Percentiles rank a stretch among this genome's conserved stretches.
Conservation (phyloP, 2,113 vertebrate species). For the human region GRCh38 chr3:110004001-110004500, state of each 20-base stretch:
- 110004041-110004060: not conserved
- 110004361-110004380: not conserved
- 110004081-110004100: not conserved
- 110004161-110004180: not conserved
- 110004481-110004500: constrained; percentile 32
- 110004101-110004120: not conserved
- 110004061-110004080: not conserved
- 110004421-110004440: constrained; percentile 7
- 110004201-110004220: constrained; percentile 6
- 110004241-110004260: constrained; percentile 51
- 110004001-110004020: not conserved
- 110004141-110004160: not conserved
- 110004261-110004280: constrained; percentile 52
- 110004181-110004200: not conserved
- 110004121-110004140: not conserved
- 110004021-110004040: not conserved
- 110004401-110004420: constrained; percentile 19
- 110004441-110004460: not conserved
- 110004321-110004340: constrained; percentile 50
- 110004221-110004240: not conserved
- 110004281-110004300: constrained; percentile 71
- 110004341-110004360: constrained; percentile 59
- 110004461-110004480: not conserved
- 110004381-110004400: constrained; percentile 51
- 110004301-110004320: constrained; percentile 21